Evolutionary conservation across 2,113 vertebrate genomes (phyloP).

Genomic region (Pagrus major): DNA sequence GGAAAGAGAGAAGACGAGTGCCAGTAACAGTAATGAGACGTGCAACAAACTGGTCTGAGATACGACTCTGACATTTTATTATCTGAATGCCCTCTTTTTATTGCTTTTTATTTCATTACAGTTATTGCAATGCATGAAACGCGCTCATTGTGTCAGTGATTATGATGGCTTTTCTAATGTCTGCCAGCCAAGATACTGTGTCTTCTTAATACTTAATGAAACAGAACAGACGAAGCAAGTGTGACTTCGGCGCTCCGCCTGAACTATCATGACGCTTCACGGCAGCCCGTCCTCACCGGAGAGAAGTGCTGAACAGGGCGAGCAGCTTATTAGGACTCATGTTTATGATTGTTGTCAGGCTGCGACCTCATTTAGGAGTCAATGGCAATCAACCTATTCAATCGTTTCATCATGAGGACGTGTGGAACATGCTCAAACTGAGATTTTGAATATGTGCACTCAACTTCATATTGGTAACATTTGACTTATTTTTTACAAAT

Average conservation of each 20-base stretch:
- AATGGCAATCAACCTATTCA: too few relatives aligned
- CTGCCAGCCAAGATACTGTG: not conserved
- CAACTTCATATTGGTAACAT: too few relatives aligned
- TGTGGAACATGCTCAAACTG: too few relatives aligned
- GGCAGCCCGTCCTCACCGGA: too few relatives aligned
- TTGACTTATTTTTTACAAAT: too few relatives aligned
- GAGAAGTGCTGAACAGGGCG: too few relatives aligned
- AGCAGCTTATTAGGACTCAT: too few relatives aligned
- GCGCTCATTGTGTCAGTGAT: not conserved
- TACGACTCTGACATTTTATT: constrained; percentile 30
- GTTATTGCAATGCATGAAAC: constrained; percentile 2
- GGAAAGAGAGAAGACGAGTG: not conserved
- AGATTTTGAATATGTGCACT: too few relatives aligned
- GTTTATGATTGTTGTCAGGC: too few relatives aligned
- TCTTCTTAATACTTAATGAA: not conserved
- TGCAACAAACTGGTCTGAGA: constrained; percentile 24
- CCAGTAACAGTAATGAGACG: constrained; percentile 30
- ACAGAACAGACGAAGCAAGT: not conserved
- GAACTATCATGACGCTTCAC: not conserved
- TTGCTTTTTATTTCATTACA: constrained; percentile 22
- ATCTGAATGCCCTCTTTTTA: constrained; percentile 17
- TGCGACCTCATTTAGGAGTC: too few relatives aligned
- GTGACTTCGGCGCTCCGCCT: too few relatives aligned
- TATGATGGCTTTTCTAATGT: not conserved
- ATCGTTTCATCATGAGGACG: too few relatives aligned